Conservation (phyloP, 2,113 vertebrate genomes). For the Thunnus thynnus region DNA sequence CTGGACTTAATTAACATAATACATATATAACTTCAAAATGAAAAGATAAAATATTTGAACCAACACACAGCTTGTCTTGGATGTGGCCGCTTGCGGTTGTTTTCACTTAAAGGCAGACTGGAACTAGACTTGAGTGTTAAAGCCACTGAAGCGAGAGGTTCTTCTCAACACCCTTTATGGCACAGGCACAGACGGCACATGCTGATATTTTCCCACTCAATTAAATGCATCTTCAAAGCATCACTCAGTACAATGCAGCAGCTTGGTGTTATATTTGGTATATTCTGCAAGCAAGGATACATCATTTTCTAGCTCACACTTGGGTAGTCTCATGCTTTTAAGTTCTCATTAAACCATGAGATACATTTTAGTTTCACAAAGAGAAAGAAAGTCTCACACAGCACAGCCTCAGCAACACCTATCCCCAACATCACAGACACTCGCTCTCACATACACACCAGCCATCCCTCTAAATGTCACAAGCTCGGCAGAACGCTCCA, state of each 20-base stretch:
- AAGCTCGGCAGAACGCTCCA: conserved; percentile 57
- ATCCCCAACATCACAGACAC: conserved; percentile 12
- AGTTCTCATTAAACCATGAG: conserved; percentile 24
- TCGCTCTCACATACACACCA: conserved; percentile 36
- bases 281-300: conserved; percentile 1
- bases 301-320: neutral
- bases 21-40: conserved; percentile 5
- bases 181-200: neutral
- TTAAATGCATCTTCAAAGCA: neutral
- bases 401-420: conserved; percentile 36
- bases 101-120: conserved; percentile 17
- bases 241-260: neutral
- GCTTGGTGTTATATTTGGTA: neutral
- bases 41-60: neutral
- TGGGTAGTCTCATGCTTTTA: conserved; percentile 7
- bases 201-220: conserved; percentile 12
- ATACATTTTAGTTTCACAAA: conserved; percentile 40
- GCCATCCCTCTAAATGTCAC: conserved; percentile 80
- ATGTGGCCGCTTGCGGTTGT: conserved; percentile 1
- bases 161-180: neutral
- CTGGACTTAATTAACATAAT: neutral
- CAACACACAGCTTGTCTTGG: neutral
- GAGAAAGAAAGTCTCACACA: neutral
- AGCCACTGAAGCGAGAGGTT: neutral
- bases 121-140: conserved; percentile 3